These are phyloP conservation scores for Dolomedes plantarius DNA, from an alignment of 2,888 invertebrate genomes.

Conservation along the genomic window DNA sequence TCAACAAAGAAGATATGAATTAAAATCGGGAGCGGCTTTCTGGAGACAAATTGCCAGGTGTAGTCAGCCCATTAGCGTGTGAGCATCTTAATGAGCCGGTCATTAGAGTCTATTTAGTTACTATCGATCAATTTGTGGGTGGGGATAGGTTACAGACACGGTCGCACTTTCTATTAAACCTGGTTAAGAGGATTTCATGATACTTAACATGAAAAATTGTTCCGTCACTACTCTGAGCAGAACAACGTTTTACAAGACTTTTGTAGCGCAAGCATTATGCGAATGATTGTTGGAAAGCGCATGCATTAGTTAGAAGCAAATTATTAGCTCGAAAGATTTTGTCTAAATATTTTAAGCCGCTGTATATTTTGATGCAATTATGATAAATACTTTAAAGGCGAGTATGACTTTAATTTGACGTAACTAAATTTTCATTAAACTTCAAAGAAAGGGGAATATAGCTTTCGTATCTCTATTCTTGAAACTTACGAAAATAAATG, in stretches of 20 bases:
- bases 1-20: conserved; percentile 61
- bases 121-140: conserved; percentile 67
- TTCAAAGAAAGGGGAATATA: too few relatives aligned
- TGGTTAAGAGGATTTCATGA: conserved; percentile 8
- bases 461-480: too few relatives aligned
- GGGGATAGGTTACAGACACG: conserved; percentile 33
- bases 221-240: neutral
- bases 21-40: conserved; percentile 57
- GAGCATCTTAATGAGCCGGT: conserved; percentile 68
- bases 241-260: neutral
- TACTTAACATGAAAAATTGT: neutral
- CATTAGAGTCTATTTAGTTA: conserved; percentile 56
- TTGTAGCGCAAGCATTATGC: too few relatives aligned
- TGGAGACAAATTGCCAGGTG: conserved; percentile 65
- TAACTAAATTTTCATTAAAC: too few relatives aligned
- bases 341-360: too few relatives aligned
- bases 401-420: too few relatives aligned
- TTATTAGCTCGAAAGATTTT: too few relatives aligned
- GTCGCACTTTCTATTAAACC: conserved; percentile 49
- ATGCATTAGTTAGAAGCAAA: too few relatives aligned
- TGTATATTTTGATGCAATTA: too few relatives aligned
- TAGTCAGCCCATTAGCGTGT: conserved; percentile 59
- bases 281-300: too few relatives aligned
- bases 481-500: too few relatives aligned
- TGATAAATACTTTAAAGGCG: too few relatives aligned